phyloP scores from a whole-genome alignment of 1,140 invertebrate species.

The Forficula auricularia region DNA sequence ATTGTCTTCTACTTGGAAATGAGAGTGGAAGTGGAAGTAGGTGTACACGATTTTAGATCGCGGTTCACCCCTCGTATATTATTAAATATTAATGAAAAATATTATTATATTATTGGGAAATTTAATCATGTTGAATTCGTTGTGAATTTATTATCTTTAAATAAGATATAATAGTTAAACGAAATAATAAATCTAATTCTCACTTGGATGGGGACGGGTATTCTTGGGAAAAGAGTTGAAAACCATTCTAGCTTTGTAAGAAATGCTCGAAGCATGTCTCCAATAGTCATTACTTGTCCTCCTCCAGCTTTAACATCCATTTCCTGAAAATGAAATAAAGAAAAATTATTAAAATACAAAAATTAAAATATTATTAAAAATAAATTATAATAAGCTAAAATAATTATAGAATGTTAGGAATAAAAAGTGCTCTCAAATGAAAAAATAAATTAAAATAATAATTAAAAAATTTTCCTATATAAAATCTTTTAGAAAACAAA shows the following conservation, averaged over 20 bases:
- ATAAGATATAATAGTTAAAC: too few species aligned
- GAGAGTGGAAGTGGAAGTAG: too few species aligned
- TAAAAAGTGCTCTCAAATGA: not conserved
- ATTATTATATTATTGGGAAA: too few species aligned
- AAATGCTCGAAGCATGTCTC: constrained; percentile 83
- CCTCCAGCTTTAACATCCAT: constrained; percentile 94
- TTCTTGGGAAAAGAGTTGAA: constrained; percentile 92
- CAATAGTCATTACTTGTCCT: constrained; percentile 84
- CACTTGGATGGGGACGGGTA: constrained; percentile 97
- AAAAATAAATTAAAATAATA: not conserved
- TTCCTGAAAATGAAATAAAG: constrained; percentile 35
- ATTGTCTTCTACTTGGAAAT: too few species aligned
- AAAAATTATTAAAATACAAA: not conserved
- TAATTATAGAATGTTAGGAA: not conserved
- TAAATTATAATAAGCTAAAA: not conserved
- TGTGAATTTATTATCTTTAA: too few species aligned
- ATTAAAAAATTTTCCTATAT: not conserved
- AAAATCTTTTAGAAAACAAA: constrained; percentile 1
- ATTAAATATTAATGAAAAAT: too few species aligned
- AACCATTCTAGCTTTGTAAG: constrained; percentile 95
- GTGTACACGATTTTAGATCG: too few species aligned
- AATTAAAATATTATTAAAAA: not conserved
- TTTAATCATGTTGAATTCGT: too few species aligned
- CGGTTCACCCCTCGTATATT: too few species aligned
- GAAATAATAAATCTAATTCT: constrained; percentile 4